Percentiles rank a stretch among this genome's conserved stretches.
Conservation (phyloP, 2,888 invertebrate species). For the Fragum whitleyi region DNA sequence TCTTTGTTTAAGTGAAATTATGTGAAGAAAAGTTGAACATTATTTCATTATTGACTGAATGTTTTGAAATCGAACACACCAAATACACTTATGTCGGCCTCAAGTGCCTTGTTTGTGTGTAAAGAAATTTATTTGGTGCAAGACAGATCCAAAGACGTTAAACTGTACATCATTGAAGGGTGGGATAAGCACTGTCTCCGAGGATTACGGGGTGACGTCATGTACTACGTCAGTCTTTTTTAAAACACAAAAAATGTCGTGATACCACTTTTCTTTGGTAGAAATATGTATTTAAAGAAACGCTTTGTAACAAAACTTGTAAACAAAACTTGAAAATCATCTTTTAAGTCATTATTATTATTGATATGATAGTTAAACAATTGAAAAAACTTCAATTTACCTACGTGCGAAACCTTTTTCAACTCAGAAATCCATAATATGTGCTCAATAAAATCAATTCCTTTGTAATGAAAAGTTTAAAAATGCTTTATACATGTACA, state of each 20-base stretch:
- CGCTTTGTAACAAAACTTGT: no score
- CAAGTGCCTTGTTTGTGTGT: slow-evolving; percentile 29
- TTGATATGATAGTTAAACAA: no score
- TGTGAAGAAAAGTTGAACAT: not conserved
- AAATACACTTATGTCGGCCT: not conserved
- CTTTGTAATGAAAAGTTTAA: no score
- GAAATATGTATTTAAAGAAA: no score
- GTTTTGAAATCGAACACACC: not conserved
- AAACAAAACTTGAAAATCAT: no score
- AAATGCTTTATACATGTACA: no score
- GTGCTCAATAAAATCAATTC: not conserved
- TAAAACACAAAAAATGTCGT: no score
- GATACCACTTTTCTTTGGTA: no score
- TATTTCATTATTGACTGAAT: not conserved
- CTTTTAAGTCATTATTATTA: no score
- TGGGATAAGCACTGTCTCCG: slow-evolving; percentile 67
- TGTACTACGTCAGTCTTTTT: slow-evolving; percentile 15
- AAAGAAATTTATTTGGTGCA: not conserved
- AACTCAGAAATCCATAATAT: not conserved
- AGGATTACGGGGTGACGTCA: slow-evolving; percentile 58
- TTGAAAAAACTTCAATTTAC: no score
- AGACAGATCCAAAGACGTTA: slow-evolving; percentile 64
- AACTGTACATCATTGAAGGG: slow-evolving; percentile 44
- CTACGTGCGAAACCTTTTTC: no score
- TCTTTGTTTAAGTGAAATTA: not conserved